Conservation (phyloP, 2,113 vertebrate genomes). For the Oxyruncus cristatus region DNA sequence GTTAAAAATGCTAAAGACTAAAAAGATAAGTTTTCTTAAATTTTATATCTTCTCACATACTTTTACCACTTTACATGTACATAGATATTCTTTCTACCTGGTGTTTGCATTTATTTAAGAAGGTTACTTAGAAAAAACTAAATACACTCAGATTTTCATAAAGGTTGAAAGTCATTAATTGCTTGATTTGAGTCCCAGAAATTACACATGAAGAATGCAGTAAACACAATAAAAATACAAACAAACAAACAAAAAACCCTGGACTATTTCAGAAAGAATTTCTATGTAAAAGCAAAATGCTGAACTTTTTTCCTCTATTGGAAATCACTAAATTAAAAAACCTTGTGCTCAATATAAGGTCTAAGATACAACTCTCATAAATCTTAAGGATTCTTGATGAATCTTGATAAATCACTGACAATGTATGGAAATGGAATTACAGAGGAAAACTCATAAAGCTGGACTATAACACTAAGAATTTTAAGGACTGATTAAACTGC, state of each 20-base stretch:
- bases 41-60: not conserved
- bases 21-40: not conserved
- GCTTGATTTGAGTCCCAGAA: not conserved
- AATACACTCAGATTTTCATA: not conserved
- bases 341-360: not conserved
- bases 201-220: not conserved
- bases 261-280: not conserved
- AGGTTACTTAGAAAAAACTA: not conserved
- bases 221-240: not conserved
- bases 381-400: not conserved
- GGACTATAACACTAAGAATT: not conserved
- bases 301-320: not conserved
- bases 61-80: not conserved
- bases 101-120: not conserved
- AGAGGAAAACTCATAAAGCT: not conserved
- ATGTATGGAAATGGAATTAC: not conserved
- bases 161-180: not conserved
- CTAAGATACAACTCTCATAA: not conserved
- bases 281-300: not conserved
- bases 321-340: not conserved
- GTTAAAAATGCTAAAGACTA: not conserved
- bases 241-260: not conserved
- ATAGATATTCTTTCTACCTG: not conserved
- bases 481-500: not conserved
- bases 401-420: not conserved